These are phyloP conservation scores for Caenorhabditis sp. DNA, from an alignment of 2,888 invertebrate genomes.

Conservation along the genomic window DNA sequence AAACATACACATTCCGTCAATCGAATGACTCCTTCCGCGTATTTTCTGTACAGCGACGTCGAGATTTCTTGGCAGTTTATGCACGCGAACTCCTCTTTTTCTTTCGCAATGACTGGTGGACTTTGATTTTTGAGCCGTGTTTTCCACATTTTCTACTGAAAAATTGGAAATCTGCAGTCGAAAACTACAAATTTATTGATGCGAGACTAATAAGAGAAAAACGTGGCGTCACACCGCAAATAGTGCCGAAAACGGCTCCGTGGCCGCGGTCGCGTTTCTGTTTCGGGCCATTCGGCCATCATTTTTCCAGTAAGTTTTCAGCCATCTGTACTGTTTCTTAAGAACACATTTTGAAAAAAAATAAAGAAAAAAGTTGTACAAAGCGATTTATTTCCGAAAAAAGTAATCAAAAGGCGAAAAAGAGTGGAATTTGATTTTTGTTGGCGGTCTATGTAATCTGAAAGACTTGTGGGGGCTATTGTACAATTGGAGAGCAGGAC, in stretches of 20 bases:
- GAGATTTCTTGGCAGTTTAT: slow-evolving; percentile 69
- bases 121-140: slow-evolving; percentile 10
- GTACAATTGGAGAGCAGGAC: slow-evolving; percentile 26
- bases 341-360: neutral
- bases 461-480: slow-evolving; percentile 37
- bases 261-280: slow-evolving; percentile 1
- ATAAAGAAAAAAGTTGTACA: slow-evolving; percentile 5
- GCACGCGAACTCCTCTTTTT: slow-evolving; percentile 62
- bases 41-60: slow-evolving; percentile 66
- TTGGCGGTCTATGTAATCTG: slow-evolving; percentile 18
- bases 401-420: neutral
- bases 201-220: neutral
- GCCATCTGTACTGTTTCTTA: neutral
- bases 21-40: slow-evolving; percentile 72
- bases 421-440: slow-evolving; percentile 2
- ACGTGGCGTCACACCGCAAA: neutral
- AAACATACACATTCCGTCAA: slow-evolving; percentile 76
- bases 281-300: neutral
- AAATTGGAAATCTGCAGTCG: neutral
- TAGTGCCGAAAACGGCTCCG: neutral
- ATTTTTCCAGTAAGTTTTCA: neutral
- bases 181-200: neutral
- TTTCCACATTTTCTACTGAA: slow-evolving; percentile 17
- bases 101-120: neutral
- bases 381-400: slow-evolving; percentile 29